Percentiles rank a stretch among this genome's conserved stretches.
Conservation (phyloP, 2,888 invertebrate species). For the Harpalus rubripes region DNA sequence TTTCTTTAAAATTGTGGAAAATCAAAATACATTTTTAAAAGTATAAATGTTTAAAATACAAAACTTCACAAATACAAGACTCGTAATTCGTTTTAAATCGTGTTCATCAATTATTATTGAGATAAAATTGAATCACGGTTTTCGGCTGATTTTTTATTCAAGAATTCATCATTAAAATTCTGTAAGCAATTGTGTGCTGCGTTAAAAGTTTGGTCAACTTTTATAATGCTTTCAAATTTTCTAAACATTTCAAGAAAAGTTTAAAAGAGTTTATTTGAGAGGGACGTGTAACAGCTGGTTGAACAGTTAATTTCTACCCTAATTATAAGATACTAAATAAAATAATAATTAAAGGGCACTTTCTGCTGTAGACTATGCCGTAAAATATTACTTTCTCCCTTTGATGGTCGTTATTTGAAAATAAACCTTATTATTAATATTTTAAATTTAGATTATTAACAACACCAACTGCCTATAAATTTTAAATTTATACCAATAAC, state of each 20-base stretch:
- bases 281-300: constrained; percentile 37
- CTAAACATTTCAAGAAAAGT: constrained; percentile 49
- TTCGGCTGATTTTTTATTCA: constrained; percentile 39
- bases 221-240: constrained; percentile 43
- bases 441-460: not conserved
- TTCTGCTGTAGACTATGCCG: not conserved
- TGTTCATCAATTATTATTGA: constrained; percentile 36
- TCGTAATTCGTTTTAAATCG: constrained; percentile 22
- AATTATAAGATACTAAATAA: constrained; percentile 33
- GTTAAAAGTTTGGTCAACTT: constrained; percentile 39
- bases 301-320: constrained; percentile 43
- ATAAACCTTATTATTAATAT: not conserved
- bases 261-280: constrained; percentile 44
- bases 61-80: not conserved
- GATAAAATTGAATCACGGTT: constrained; percentile 37
- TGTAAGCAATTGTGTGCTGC: constrained; percentile 23
- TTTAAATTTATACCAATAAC: no score
- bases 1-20: not conserved
- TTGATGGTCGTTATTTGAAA: not conserved
- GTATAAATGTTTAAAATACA: no score
- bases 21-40: not conserved
- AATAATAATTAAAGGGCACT: constrained; percentile 34
- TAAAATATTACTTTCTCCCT: constrained; percentile 18
- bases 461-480: not conserved
- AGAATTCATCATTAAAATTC: constrained; percentile 46